Evolutionary conservation across 2,888 invertebrate species (phyloP).

Genomic region (Himalopsyche kuldschensis): DNA sequence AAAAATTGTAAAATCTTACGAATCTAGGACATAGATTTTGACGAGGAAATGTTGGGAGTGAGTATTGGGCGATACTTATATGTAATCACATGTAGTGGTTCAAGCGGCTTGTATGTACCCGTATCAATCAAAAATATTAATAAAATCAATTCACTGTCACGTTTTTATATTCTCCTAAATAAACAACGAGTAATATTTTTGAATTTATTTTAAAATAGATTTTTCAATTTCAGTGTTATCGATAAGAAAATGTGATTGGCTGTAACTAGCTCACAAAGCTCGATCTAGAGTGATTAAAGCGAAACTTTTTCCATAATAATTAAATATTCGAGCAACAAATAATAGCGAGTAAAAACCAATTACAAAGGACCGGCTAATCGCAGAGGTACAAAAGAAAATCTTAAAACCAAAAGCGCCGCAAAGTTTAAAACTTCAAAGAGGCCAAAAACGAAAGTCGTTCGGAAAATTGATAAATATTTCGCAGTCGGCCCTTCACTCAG

Average conservation of each 20-base stretch:
- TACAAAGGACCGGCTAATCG: not conserved
- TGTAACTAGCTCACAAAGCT: not conserved
- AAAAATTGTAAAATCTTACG: too few relatives aligned
- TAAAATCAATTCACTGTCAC: too few relatives aligned
- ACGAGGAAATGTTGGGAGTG: too few relatives aligned
- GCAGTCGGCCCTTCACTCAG: constrained; percentile 31
- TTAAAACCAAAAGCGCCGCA: not conserved
- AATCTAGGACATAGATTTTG: too few relatives aligned
- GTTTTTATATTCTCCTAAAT: too few relatives aligned
- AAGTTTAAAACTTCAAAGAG: not conserved
- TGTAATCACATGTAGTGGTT: too few relatives aligned
- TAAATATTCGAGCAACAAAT: not conserved
- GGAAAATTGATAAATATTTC: constrained; percentile 31
- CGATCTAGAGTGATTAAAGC: not conserved
- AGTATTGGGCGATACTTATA: too few relatives aligned
- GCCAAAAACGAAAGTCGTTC: not conserved
- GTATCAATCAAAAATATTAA: too few relatives aligned
- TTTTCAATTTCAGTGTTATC: not conserved
- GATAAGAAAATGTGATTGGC: not conserved
- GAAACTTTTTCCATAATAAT: not conserved
- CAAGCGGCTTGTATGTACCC: too few relatives aligned
- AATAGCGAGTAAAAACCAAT: constrained; percentile 1
- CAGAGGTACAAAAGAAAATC: not conserved
- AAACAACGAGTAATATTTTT: too few relatives aligned
- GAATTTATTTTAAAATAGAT: too few relatives aligned